A percentile compares a stretch with the other conserved stretches of the same genome.
Evolutionary conservation across 2,797 vertebrate genomes (phyloP).

Genomic region (Malacoraja senta): DNA sequence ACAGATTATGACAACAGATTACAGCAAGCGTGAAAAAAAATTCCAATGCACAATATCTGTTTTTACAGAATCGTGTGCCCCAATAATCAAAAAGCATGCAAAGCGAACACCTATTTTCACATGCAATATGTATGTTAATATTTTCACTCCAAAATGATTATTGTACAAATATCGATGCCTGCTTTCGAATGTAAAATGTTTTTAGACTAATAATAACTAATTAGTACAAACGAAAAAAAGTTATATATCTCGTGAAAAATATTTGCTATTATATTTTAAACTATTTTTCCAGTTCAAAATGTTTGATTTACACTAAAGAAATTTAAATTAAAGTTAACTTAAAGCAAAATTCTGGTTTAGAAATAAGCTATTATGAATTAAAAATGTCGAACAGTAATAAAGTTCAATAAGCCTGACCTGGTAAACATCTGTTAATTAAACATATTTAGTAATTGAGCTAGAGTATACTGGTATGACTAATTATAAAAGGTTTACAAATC

Average conservation of each 20-base stretch:
- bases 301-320: background rate
- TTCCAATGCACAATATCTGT: too few relatives aligned
- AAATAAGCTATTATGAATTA: background rate
- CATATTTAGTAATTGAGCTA: conserved; percentile 37
- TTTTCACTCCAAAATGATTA: too few relatives aligned
- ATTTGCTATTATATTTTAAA: conserved; percentile 9
- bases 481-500: conserved; percentile 54
- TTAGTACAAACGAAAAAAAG: background rate
- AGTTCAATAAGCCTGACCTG: background rate
- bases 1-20: background rate
- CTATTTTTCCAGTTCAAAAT: background rate
- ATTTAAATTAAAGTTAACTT: background rate
- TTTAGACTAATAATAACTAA: background rate
- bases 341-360: background rate
- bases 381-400: background rate
- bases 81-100: too few relatives aligned
- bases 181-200: too few relatives aligned
- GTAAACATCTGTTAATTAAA: background rate
- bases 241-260: background rate
- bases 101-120: too few relatives aligned
- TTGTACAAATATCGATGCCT: too few relatives aligned
- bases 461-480: conserved; percentile 51
- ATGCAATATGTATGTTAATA: too few relatives aligned
- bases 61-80: background rate
- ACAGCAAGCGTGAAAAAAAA: background rate